Conservation (phyloP, 2,888 invertebrate species). For the Pristionchus arcanus region DNA sequence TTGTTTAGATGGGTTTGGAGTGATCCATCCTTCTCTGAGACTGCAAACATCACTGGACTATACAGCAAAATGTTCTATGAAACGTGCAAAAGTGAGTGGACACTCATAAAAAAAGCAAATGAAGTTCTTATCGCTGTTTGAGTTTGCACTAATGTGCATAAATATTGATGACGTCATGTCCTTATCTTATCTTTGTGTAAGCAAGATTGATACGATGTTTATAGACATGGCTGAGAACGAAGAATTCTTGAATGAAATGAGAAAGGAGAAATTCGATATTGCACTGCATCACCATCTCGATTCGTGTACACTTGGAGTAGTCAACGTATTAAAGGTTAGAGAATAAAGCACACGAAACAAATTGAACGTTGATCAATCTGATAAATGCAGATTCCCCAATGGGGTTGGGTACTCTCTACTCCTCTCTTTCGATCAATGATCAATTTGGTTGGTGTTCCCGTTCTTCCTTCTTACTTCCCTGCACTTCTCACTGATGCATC, state of each 20-base stretch:
- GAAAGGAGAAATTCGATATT: slow-evolving; percentile 51
- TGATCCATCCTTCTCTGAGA: slow-evolving; percentile 13
- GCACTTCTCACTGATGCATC: slow-evolving; percentile 13
- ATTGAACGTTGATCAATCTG: neutral
- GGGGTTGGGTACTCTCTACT: slow-evolving; percentile 39
- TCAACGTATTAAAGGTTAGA: neutral
- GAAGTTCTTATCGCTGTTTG: neutral
- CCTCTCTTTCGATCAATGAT: slow-evolving; percentile 34
- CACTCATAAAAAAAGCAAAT: neutral
- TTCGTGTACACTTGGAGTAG: slow-evolving; percentile 30
- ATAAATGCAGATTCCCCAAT: slow-evolving; percentile 24
- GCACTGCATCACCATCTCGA: slow-evolving; percentile 51
- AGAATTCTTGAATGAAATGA: slow-evolving; percentile 19
- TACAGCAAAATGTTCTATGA: slow-evolving; percentile 18
- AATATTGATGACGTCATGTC: neutral
- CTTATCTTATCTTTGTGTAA: neutral
- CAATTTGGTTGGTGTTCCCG: slow-evolving; percentile 18
- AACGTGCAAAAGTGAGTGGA: slow-evolving; percentile 43
- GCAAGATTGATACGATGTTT: neutral
- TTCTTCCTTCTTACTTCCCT: slow-evolving; percentile 16
- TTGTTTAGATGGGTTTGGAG: slow-evolving; percentile 31
- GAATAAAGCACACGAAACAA: neutral
- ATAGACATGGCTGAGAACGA: slow-evolving; percentile 23
- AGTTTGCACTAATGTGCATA: neutral
- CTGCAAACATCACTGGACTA: neutral